Evolutionary conservation across 2,797 vertebrate species (phyloP).

Genomic region (Apodemus agrarius): DNA sequence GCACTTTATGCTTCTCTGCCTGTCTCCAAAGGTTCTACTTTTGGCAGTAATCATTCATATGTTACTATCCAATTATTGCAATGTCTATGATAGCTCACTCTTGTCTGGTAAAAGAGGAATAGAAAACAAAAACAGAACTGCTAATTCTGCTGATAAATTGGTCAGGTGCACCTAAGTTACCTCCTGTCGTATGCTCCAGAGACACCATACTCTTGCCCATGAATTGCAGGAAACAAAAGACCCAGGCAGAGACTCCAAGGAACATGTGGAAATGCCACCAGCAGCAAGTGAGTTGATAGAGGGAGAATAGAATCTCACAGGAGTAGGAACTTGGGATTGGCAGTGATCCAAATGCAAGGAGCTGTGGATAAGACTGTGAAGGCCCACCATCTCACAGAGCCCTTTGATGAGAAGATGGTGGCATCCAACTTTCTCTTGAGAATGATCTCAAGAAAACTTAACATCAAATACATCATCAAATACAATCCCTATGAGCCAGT

Average conservation of each 20-base stretch:
- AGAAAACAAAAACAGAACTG: background rate
- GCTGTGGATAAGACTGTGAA: background rate
- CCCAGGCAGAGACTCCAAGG: background rate
- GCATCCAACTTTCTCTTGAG: background rate
- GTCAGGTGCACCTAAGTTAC: background rate
- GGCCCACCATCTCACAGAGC: background rate
- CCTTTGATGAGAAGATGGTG: background rate
- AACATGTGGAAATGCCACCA: background rate
- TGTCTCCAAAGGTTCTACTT: background rate
- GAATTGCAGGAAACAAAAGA: slow-evolving; percentile 20
- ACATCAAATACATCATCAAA: background rate
- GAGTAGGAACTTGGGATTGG: background rate
- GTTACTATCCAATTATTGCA: background rate
- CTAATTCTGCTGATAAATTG: background rate
- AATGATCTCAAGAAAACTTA: slow-evolving; percentile 29
- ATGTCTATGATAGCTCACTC: background rate
- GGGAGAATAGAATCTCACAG: background rate
- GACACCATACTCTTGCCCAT: background rate
- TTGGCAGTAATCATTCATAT: background rate
- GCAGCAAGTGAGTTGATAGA: background rate
- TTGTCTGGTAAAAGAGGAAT: background rate
- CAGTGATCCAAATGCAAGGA: background rate
- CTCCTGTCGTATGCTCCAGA: background rate
- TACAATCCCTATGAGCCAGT: background rate
- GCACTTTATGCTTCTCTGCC: background rate